Evolutionary conservation across 2,888 invertebrate species (phyloP), one percentile per base, ranked within the genome.

Genomic region (Drosophila putrida): DNA sequence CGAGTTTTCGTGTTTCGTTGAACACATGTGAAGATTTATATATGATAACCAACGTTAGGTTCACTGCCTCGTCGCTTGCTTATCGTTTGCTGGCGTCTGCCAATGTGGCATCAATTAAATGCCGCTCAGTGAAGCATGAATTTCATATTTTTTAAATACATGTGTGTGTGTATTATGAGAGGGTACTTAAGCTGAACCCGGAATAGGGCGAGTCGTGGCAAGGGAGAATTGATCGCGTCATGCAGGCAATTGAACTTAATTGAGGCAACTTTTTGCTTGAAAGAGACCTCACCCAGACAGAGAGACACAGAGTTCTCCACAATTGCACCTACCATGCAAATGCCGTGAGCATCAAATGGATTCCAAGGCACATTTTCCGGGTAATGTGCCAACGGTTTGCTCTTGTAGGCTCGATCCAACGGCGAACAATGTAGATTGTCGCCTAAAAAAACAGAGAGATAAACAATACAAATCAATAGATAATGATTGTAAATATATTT

Each of bases 341-440:
- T 97, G 85, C 99, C 99, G 93, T 97, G 96, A 88, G 96, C 96
- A 94, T 98, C 98, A 94, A 98, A 98, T 63, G 96, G 96, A 93
- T 97, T 97, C 94, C 96, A 96, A 75, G 95, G 93, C 69, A 97
- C 96, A 93, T 96, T 95, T 90, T 98, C 97, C 60, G 99, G 99
- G 93, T 98, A 99, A 92, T 98, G 98, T 55, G 97, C 97, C 79
- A 99, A 94, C 63, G 99, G 96, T 93, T 97, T 97, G 86, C 97
- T 96, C 93, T 98, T 98, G 93, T 98, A 99, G 0, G 98, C 96
- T 68, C 98, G 95, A 93, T 99, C 98, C 91, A 99, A 93, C 43
- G 99, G 99, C 75, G 98, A 97, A 86, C 95, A 96, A 92, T 96
- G 96, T 84, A 96, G 93, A 92, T 96, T 93, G 90, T 97, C 97